Conservation (phyloP, 2,888 invertebrate genomes). For the Koerneria pararmatus region DNA sequence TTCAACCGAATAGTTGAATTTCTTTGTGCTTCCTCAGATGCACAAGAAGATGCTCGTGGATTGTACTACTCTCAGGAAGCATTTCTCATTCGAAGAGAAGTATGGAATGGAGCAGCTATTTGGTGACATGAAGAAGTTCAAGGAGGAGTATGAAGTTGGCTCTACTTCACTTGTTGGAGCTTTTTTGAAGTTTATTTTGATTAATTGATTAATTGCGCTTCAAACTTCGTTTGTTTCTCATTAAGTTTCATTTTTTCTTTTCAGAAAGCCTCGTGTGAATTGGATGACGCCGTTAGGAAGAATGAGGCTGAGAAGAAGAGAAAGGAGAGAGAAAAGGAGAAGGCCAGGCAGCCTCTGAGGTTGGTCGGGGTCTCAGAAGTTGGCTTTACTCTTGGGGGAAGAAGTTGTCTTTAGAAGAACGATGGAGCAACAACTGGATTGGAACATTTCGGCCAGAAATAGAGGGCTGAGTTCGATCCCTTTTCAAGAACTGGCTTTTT, state of each 20-base stretch:
- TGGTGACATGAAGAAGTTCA: constrained; percentile 86
- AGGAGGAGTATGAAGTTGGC: constrained; percentile 80
- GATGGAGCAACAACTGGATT: too few species aligned
- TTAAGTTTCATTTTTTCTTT: not conserved
- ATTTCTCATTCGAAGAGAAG: constrained; percentile 82
- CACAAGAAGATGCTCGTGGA: constrained; percentile 84
- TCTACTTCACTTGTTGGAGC: too few species aligned
- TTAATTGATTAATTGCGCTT: too few species aligned
- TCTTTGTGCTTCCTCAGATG: too few species aligned
- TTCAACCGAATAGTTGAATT: too few species aligned
- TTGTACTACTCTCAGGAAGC: constrained; percentile 80
- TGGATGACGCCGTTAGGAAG: constrained; percentile 36
- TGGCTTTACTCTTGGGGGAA: too few species aligned
- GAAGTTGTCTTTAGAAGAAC: too few species aligned
- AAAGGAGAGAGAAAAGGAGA: constrained; percentile 26
- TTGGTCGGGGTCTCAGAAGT: too few species aligned
- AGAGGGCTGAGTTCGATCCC: too few species aligned
- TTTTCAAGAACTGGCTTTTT: too few species aligned
- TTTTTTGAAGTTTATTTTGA: too few species aligned
- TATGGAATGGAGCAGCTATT: constrained; percentile 94
- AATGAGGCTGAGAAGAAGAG: constrained; percentile 31
- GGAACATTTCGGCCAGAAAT: too few species aligned
- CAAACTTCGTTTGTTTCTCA: not conserved
- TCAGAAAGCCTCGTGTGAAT: constrained; percentile 34
- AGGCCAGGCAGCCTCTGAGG: constrained; percentile 25